Percentiles rank a stretch among this genome's conserved stretches.
Conservation (phyloP, 2,113 vertebrate species). For the Hassar affinis region DNA sequence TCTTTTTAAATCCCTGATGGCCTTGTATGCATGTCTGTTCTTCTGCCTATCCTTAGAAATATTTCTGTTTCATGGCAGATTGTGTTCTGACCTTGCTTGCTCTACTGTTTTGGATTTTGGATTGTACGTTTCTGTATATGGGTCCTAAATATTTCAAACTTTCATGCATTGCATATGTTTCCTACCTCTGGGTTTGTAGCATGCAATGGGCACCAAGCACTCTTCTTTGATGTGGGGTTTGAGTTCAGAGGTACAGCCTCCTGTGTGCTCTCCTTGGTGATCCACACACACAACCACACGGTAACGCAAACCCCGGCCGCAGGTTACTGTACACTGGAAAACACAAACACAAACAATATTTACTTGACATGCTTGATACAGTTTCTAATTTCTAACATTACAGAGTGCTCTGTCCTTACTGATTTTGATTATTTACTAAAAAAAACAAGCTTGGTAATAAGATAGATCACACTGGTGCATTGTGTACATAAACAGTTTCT, state of each 20-base stretch:
- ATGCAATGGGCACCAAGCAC: slow-evolving; percentile 83
- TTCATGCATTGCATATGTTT: neutral
- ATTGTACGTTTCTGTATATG: neutral
- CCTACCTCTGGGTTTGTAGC: slow-evolving; percentile 86
- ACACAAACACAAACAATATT: slow-evolving; percentile 38
- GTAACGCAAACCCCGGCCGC: slow-evolving; percentile 86
- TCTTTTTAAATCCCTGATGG: neutral
- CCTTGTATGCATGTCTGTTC: neutral
- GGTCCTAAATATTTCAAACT: neutral
- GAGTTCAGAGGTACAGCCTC: slow-evolving; percentile 81
- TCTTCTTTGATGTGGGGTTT: slow-evolving; percentile 93
- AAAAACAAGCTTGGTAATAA: too few species aligned
- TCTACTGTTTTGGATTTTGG: neutral
- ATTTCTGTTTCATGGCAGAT: neutral
- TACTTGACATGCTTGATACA: neutral
- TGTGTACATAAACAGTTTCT: neutral
- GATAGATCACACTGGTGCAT: neutral
- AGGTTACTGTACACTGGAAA: slow-evolving; percentile 88
- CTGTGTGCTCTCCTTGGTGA: slow-evolving; percentile 85
- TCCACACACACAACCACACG: slow-evolving; percentile 89
- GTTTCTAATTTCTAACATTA: neutral
- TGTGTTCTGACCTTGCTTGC: neutral
- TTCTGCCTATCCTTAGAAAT: neutral
- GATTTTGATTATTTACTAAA: neutral
- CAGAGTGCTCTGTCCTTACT: neutral